A percentile compares a stretch with the other conserved stretches of the same genome.
Conservation (phyloP, 2,797 vertebrate species). For the Sebastes vulpes region DNA sequence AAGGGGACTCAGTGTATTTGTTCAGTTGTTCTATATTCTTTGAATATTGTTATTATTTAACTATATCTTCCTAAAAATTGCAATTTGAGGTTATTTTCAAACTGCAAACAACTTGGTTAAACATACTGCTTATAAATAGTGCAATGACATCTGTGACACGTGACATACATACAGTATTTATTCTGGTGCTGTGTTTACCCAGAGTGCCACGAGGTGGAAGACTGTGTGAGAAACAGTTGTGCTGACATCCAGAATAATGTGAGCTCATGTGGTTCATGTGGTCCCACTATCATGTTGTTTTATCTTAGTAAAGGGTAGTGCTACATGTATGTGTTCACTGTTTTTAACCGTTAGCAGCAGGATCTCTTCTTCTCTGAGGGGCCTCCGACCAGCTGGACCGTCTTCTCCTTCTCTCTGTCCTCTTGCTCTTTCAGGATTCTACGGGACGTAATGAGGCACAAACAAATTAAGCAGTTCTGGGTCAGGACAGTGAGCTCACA, state of each 20-base stretch:
- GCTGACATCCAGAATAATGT: background rate
- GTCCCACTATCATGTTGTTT: slow-evolving; percentile 2
- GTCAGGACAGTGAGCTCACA: background rate
- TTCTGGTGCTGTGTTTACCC: background rate
- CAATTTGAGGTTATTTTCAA: background rate
- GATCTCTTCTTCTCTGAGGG: slow-evolving; percentile 84
- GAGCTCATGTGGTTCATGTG: slow-evolving; percentile 17
- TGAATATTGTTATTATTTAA: background rate
- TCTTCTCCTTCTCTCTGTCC: slow-evolving; percentile 90
- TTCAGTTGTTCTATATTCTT: background rate
- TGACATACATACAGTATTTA: background rate
- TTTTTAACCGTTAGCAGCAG: slow-evolving; percentile 84
- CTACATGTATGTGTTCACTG: background rate
- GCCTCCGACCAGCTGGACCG: slow-evolving; percentile 76
- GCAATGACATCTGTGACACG: slow-evolving; percentile 18
- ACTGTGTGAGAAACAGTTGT: slow-evolving; percentile 1
- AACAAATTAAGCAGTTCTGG: background rate
- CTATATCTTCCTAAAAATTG: background rate
- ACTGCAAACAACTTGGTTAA: background rate
- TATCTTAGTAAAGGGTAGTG: slow-evolving; percentile 34
- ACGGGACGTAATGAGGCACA: background rate
- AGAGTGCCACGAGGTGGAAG: slow-evolving; percentile 2
- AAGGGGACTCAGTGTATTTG: slow-evolving; percentile 2
- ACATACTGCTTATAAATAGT: slow-evolving; percentile 20
- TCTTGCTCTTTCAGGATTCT: slow-evolving; percentile 93